These are phyloP conservation scores for Siderastrea radians DNA, from an alignment of 92 coral and sea anemone genomes.

Conservation along the genomic window DNA sequence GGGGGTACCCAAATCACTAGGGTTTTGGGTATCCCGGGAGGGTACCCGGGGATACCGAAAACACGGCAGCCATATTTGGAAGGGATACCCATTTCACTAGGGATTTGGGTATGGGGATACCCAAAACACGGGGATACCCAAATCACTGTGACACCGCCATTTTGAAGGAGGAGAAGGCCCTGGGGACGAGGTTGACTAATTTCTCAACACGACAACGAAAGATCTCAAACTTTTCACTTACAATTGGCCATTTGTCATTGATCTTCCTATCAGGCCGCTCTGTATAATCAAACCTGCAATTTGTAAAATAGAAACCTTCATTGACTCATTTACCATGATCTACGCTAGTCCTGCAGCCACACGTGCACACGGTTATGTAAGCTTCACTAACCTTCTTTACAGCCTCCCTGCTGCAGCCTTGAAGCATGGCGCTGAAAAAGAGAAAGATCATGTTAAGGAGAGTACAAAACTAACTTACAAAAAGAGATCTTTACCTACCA, in stretches of 20 bases:
- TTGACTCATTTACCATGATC: not conserved
- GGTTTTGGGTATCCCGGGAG: no score
- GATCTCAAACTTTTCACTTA: not conserved
- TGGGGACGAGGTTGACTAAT: no score
- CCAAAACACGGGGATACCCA: no score
- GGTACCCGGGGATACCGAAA: no score
- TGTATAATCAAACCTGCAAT: constrained; percentile 21
- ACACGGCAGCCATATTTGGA: no score
- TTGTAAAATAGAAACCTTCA: not conserved
- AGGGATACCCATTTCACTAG: no score
- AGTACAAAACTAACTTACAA: not conserved
- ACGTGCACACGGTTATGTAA: constrained; percentile 17
- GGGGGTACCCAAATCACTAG: no score
- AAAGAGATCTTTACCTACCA: constrained; percentile 53
- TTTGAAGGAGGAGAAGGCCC: no score
- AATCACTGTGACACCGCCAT: no score
- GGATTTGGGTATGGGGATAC: no score
- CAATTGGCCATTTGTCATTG: constrained; percentile 20
- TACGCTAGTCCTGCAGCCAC: not conserved
- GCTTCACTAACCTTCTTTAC: constrained; percentile 21
- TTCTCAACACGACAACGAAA: not conserved
- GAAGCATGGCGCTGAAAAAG: constrained; percentile 65
- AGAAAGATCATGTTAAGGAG: not conserved
- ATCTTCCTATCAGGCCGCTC: constrained; percentile 16
- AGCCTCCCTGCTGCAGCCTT: constrained; percentile 30